phyloP scores from a whole-genome alignment of 2,113 vertebrate genomes.

The Callorhinus ursinus region DNA sequence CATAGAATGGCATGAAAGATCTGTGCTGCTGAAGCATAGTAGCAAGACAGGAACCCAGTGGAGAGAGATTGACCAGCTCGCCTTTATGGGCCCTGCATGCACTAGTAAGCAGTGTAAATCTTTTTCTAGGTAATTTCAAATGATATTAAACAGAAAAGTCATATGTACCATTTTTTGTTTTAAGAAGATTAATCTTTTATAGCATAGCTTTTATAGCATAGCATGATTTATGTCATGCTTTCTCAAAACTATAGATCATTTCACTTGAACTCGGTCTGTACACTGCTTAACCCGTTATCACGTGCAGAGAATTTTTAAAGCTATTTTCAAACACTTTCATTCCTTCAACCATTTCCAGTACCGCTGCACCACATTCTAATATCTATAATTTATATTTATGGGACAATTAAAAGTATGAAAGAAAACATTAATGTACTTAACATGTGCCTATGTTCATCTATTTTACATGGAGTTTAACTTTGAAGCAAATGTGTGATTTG shows the following conservation, averaged over 20 bases:
- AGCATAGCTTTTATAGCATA: neutral
- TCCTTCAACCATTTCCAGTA: neutral
- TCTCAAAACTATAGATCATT: neutral
- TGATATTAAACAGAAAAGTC: neutral
- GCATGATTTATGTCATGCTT: neutral
- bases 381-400: neutral
- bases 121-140: neutral
- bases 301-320: neutral
- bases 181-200: neutral
- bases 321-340: neutral
- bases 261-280: neutral
- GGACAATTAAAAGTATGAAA: neutral
- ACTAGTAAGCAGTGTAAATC: neutral
- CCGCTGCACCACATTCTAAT: neutral
- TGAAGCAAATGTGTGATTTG: neutral
- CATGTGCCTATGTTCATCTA: neutral
- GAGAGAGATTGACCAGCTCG: neutral
- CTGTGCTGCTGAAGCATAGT: neutral
- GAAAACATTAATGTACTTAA: neutral
- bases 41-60: neutral
- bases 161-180: neutral
- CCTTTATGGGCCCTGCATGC: rapidly evolving
- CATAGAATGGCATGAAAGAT: neutral
- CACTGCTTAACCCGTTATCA: neutral
- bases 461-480: neutral